phyloP scores from a whole-genome alignment of 2,797 vertebrate genomes.

The Octomys mimax region DNA sequence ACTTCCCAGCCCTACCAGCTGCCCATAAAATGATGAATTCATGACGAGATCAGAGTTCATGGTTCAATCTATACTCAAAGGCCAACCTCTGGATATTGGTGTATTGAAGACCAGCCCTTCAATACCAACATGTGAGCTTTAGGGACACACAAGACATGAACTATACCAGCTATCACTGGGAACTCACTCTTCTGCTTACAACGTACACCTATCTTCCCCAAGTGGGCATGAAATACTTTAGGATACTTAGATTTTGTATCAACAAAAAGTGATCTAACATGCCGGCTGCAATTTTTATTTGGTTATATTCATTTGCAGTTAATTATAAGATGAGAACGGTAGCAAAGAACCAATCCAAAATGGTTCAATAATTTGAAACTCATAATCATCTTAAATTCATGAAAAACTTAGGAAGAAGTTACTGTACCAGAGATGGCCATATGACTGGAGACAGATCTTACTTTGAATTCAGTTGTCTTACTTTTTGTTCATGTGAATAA shows the following conservation, averaged over 20 bases:
- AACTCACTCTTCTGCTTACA: too few relatives aligned
- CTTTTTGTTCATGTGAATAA: neutral
- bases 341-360: too few relatives aligned
- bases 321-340: rapidly evolving
- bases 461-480: neutral
- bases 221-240: neutral
- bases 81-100: neutral
- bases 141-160: neutral
- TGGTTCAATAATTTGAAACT: too few relatives aligned
- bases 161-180: too few relatives aligned
- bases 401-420: neutral
- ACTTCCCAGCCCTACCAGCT: neutral
- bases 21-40: neutral
- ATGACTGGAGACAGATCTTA: too few relatives aligned
- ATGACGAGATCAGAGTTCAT: neutral
- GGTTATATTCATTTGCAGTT: neutral
- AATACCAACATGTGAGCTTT: neutral
- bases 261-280: neutral
- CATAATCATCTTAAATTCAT: neutral
- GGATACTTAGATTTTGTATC: neutral
- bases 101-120: neutral
- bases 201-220: neutral
- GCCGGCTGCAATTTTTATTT: neutral
- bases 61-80: neutral
- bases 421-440: rapidly evolving